Evolutionary conservation across 2,888 invertebrate species (phyloP).

Genomic region (Darwinula stevensoni): DNA sequence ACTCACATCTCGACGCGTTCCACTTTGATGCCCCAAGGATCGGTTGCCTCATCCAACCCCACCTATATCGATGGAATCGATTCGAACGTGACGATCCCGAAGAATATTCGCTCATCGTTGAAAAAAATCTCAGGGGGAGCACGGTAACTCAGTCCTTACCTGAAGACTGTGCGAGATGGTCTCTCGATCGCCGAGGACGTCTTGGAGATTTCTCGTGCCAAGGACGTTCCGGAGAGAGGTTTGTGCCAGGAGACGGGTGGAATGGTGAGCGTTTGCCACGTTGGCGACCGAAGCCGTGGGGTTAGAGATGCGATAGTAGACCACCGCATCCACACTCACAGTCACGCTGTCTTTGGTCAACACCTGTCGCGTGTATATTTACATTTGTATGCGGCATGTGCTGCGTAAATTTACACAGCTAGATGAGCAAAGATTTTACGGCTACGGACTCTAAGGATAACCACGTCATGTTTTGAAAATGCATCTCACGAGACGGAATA

Average conservation of each 20-base stretch:
- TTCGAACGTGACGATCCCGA: constrained; percentile 5
- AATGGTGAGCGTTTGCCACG: constrained; percentile 90
- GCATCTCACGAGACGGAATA: too few relatives aligned
- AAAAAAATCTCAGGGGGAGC: neutral
- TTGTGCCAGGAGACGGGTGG: constrained; percentile 64
- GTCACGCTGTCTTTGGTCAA: constrained; percentile 90
- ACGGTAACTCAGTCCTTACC: constrained; percentile 12
- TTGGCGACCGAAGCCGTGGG: constrained; percentile 91
- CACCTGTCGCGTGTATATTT: constrained; percentile 30
- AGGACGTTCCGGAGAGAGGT: constrained; percentile 80
- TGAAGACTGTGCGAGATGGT: constrained; percentile 42
- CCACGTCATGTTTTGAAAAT: too few relatives aligned
- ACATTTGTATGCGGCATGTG: neutral
- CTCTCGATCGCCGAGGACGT: constrained; percentile 84
- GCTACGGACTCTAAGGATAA: too few relatives aligned
- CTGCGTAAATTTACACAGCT: neutral
- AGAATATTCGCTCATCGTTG: too few relatives aligned
- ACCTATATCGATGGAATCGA: constrained; percentile 9
- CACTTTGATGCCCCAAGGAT: constrained; percentile 15
- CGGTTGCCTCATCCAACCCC: constrained; percentile 14
- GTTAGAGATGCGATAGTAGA: constrained; percentile 75
- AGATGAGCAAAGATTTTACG: too few relatives aligned
- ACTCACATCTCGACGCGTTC: constrained; percentile 20
- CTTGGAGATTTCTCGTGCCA: constrained; percentile 80
- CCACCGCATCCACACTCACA: constrained; percentile 85